phyloP scores from a whole-genome alignment of 2,113 vertebrate species.

The Baryphthengus martii region DNA sequence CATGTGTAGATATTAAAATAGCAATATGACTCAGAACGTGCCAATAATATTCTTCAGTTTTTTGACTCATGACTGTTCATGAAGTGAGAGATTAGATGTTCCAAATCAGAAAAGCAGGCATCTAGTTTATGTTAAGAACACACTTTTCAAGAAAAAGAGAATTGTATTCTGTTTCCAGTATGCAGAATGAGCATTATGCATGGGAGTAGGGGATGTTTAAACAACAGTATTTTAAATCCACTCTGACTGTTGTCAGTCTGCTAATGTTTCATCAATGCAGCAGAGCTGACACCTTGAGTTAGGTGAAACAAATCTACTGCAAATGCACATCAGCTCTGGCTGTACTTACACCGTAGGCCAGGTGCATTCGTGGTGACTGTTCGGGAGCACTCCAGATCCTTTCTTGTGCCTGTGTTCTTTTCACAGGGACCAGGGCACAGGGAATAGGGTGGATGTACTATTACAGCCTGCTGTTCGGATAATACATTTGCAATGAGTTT shows the following conservation, averaged over 20 bases:
- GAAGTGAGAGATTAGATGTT: not conserved
- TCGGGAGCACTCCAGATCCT: not conserved
- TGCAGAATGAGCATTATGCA: constrained; percentile 7
- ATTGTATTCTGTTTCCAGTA: not conserved
- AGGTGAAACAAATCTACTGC: not conserved
- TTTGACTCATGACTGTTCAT: constrained; percentile 2
- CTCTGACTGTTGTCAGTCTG: not conserved
- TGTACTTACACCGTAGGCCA: not conserved
- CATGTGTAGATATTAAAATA: not conserved
- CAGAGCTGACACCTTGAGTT: not conserved
- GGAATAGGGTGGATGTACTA: not conserved
- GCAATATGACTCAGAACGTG: not conserved
- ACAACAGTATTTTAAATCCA: not conserved
- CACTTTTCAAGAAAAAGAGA: constrained; percentile 38
- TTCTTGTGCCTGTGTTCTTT: not conserved
- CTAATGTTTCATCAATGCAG: not conserved
- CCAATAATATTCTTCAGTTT: constrained; percentile 3
- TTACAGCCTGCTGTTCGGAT: not conserved
- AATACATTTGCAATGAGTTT: not conserved
- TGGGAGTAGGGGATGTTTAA: not conserved
- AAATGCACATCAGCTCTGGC: not conserved
- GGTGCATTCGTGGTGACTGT: accelerated
- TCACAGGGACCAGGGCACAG: not conserved
- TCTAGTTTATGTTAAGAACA: constrained; percentile 8
- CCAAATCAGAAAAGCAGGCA: constrained; percentile 46